Conservation (phyloP, 2,113 vertebrate genomes). For the Nanorana parkeri region DNA sequence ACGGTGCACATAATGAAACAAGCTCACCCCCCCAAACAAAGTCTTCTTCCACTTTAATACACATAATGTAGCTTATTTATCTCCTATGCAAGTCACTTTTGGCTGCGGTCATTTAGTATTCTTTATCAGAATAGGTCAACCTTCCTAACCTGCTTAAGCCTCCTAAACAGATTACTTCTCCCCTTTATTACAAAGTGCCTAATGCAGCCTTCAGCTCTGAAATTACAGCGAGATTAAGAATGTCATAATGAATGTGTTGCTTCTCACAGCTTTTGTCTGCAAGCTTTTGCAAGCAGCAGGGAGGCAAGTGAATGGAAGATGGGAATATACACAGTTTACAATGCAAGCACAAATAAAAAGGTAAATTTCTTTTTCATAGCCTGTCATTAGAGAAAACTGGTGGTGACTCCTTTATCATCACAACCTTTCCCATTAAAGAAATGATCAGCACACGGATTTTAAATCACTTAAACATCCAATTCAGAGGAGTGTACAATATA, state of each 20-base stretch:
- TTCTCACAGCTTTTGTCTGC: slow-evolving; percentile 4
- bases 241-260: slow-evolving; percentile 42
- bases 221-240: slow-evolving; percentile 49
- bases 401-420: background rate
- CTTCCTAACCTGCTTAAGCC: background rate
- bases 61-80: background rate
- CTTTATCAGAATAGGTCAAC: slow-evolving; percentile 2
- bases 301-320: slow-evolving; percentile 14
- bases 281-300: slow-evolving; percentile 20
- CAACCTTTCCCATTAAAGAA: background rate
- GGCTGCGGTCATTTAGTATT: background rate
- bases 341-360: background rate
- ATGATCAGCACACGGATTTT: background rate
- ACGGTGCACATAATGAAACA: too few species aligned
- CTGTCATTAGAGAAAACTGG: background rate
- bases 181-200: slow-evolving; percentile 1
- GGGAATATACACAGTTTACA: background rate
- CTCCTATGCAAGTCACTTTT: background rate
- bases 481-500: background rate
- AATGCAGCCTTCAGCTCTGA: slow-evolving; percentile 12
- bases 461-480: background rate
- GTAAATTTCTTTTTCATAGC: background rate
- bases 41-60: too few species aligned
- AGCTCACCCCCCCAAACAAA: too few species aligned
- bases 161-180: background rate